A percentile compares a stretch with the other conserved stretches of the same genome.
Conservation (phyloP, 2,113 vertebrate genomes). For the Pachycephala philippinensis region DNA sequence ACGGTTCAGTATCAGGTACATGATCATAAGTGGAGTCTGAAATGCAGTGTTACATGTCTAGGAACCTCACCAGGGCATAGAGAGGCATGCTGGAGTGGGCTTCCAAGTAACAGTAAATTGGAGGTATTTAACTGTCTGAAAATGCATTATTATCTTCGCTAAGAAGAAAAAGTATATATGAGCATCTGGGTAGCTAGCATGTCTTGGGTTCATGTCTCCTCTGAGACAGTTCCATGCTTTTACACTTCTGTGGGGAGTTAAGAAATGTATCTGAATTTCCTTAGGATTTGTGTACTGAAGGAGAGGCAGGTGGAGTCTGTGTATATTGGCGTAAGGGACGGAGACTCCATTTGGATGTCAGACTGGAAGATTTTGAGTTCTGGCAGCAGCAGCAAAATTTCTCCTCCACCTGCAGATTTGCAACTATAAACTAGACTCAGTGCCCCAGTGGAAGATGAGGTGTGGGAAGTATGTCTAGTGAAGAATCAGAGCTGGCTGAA, state of each 20-base stretch:
- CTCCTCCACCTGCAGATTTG: not conserved
- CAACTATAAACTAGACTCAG: not conserved
- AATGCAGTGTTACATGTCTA: not conserved
- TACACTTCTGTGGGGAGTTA: not conserved
- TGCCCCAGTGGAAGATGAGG: not conserved
- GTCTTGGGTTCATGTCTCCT: not conserved
- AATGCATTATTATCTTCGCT: not conserved
- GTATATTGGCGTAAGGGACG: not conserved
- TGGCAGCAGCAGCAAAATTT: not conserved
- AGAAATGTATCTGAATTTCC: not conserved
- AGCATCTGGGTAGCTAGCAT: not conserved
- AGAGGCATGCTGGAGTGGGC: not conserved
- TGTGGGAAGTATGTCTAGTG: not conserved
- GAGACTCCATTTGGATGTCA: not conserved
- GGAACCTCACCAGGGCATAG: not conserved
- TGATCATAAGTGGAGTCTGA: not conserved
- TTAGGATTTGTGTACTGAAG: not conserved
- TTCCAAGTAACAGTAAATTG: not conserved
- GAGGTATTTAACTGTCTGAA: not conserved
- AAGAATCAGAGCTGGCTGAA: not conserved
- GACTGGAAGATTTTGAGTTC: not conserved
- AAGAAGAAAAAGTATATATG: not conserved
- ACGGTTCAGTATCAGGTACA: not conserved
- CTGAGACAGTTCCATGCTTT: not conserved
- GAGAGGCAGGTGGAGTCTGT: not conserved